These are phyloP conservation scores for Saccostrea cuccullata DNA, from an alignment of 1,140 invertebrate genomes.

Conservation along the genomic window DNA sequence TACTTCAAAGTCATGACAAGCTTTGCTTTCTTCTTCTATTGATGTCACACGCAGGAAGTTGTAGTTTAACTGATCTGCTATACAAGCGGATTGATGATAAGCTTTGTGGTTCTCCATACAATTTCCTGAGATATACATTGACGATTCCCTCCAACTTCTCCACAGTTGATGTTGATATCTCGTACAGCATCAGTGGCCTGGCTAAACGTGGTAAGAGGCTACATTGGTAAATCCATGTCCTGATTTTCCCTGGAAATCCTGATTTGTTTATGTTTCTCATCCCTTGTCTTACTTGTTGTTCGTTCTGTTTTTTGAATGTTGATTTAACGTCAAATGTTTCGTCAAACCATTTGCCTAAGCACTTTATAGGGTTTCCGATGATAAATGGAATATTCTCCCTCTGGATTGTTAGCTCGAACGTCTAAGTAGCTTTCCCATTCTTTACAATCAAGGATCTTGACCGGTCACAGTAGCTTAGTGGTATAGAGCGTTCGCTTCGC, in stretches of 20 bases:
- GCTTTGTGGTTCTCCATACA: conserved; percentile 39
- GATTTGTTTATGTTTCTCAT: conserved; percentile 51
- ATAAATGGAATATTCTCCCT: not conserved
- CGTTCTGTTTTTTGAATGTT: conserved; percentile 40
- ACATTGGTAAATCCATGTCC: conserved; percentile 53
- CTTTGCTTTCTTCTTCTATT: too few species aligned
- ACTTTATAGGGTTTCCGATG: not conserved
- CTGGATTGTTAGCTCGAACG: too few species aligned
- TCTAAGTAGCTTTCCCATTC: too few species aligned
- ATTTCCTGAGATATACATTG: conserved; percentile 39
- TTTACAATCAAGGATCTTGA: too few species aligned
- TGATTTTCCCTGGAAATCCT: conserved; percentile 53
- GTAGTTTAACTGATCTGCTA: conserved; percentile 44
- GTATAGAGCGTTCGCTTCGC: too few species aligned
- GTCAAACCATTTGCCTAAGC: conserved; percentile 35
- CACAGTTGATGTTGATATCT: conserved; percentile 36
- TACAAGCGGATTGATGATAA: conserved; percentile 44
- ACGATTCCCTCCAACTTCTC: conserved; percentile 42
- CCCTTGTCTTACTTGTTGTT: conserved; percentile 12
- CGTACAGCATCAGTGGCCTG: conserved; percentile 44
- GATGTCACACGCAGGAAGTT: conserved; percentile 36
- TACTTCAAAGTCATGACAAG: too few species aligned
- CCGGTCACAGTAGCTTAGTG: too few species aligned
- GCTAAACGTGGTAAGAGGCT: conserved; percentile 46
- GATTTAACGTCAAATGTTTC: conserved; percentile 16